Conservation (phyloP, 2,113 vertebrate species). For the Mirounga angustirostris region DNA sequence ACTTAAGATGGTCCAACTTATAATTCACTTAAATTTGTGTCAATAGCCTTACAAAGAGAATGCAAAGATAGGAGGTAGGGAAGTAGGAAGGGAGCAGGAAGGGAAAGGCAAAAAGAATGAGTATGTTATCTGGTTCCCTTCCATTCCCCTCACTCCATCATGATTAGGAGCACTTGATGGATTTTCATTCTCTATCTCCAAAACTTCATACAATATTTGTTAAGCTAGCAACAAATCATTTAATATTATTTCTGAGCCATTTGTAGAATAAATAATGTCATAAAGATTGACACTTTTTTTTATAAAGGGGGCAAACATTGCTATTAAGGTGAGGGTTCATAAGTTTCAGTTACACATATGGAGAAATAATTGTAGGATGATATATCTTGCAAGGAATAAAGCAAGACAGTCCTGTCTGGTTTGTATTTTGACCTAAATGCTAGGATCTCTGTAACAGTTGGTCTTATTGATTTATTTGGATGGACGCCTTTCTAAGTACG, state of each 20-base stretch:
- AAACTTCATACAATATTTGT: not conserved
- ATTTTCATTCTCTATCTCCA: not conserved
- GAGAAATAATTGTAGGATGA: not conserved
- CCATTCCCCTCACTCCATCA: not conserved
- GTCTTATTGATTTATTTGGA: slow-evolving; percentile 29
- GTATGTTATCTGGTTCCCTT: not conserved
- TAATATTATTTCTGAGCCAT: slow-evolving; percentile 20
- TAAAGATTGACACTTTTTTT: not conserved
- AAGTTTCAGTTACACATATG: not conserved
- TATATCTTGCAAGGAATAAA: not conserved
- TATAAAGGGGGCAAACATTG: not conserved
- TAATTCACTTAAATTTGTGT: not conserved
- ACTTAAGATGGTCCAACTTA: not conserved
- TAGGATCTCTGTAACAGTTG: not conserved
- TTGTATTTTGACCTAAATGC: not conserved
- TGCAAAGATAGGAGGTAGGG: not conserved
- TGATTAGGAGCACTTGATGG: not conserved
- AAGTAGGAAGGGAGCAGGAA: not conserved
- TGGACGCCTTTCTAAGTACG: not conserved
- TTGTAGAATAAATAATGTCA: not conserved
- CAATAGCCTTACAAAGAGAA: not conserved
- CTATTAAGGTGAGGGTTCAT: not conserved
- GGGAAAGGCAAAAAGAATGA: not conserved
- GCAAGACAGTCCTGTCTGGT: not conserved
- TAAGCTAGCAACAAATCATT: not conserved